Evolutionary conservation across 2,797 vertebrate genomes (phyloP).

Genomic region (Leptatherina wallacei): DNA sequence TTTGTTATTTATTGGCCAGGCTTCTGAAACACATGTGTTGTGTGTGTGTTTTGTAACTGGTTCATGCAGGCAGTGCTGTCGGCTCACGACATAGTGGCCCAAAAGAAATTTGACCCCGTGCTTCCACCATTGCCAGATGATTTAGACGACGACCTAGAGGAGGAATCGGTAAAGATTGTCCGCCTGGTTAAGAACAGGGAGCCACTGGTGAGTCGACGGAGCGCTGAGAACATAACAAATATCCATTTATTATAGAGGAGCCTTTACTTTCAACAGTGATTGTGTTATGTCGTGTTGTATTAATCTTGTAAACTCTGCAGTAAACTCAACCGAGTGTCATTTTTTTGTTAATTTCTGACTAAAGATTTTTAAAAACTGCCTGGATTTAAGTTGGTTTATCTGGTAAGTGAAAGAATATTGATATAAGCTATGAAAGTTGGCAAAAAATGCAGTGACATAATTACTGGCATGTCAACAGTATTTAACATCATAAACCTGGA

Average conservation of each 20-base stretch:
- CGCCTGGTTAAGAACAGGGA: slow-evolving; percentile 96
- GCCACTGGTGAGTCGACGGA: slow-evolving; percentile 84
- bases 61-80: slow-evolving; percentile 87
- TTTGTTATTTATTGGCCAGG: background rate
- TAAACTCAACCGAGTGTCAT: no score
- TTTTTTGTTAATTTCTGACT: no score
- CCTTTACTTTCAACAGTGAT: background rate
- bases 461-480: no score
- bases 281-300: no score
- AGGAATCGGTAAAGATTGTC: slow-evolving; percentile 95
- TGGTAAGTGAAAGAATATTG: no score
- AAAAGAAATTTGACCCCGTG: slow-evolving; percentile 94
- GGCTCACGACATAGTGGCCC: slow-evolving; percentile 94
- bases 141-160: slow-evolving; percentile 90
- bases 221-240: background rate
- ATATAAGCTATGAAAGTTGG: no score
- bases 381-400: no score
- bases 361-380: no score
- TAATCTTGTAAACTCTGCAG: no score
- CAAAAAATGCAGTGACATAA: no score
- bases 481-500: no score
- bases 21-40: background rate
- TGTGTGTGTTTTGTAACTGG: background rate
- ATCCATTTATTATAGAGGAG: background rate
- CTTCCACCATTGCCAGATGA: slow-evolving; percentile 91